These are phyloP conservation scores for Plemyria rubiginata DNA, from an alignment of 2,888 invertebrate genomes.

Conservation along the genomic window DNA sequence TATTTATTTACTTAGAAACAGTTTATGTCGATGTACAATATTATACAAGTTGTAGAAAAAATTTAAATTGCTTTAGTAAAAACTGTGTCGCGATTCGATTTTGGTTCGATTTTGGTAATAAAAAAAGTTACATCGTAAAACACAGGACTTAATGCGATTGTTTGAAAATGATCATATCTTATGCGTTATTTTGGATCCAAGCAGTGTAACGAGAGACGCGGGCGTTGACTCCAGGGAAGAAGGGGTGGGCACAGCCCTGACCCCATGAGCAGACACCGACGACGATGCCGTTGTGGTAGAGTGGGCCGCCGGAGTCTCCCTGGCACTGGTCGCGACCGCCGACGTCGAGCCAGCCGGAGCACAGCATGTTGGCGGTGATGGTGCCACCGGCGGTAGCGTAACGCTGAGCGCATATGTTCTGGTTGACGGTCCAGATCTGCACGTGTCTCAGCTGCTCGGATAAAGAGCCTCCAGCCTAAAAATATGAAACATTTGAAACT, in stretches of 20 bases:
- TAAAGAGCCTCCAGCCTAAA: slow-evolving; percentile 36
- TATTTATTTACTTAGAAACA: too few relatives aligned
- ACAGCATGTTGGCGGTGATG: slow-evolving; percentile 51
- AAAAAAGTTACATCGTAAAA: too few relatives aligned
- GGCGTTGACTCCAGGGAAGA: slow-evolving; percentile 49
- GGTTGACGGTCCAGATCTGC: slow-evolving; percentile 53
- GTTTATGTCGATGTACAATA: too few relatives aligned
- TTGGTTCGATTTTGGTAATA: too few relatives aligned
- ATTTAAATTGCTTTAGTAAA: too few relatives aligned
- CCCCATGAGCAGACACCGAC: slow-evolving; percentile 53
- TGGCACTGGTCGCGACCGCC: slow-evolving; percentile 51
- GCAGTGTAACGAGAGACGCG: slow-evolving; percentile 44
- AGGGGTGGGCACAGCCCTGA: slow-evolving; percentile 40
- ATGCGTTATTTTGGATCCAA: slow-evolving; percentile 33
- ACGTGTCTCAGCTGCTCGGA: slow-evolving; percentile 54
- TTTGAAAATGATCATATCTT: background rate
- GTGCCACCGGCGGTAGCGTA: slow-evolving; percentile 25
- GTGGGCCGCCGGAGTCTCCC: slow-evolving; percentile 52
- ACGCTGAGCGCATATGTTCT: slow-evolving; percentile 40
- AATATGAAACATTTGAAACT: slow-evolving; percentile 17
- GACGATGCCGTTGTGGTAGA: slow-evolving; percentile 47
- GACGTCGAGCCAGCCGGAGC: slow-evolving; percentile 49
- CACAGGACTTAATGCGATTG: too few relatives aligned
- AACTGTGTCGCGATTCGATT: too few relatives aligned
- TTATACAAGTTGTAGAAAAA: too few relatives aligned